Percentiles rank a stretch among this genome's conserved stretches.
phyloP scores from a whole-genome alignment of 2,113 vertebrate species.

The Cichladusa arquata region DNA sequence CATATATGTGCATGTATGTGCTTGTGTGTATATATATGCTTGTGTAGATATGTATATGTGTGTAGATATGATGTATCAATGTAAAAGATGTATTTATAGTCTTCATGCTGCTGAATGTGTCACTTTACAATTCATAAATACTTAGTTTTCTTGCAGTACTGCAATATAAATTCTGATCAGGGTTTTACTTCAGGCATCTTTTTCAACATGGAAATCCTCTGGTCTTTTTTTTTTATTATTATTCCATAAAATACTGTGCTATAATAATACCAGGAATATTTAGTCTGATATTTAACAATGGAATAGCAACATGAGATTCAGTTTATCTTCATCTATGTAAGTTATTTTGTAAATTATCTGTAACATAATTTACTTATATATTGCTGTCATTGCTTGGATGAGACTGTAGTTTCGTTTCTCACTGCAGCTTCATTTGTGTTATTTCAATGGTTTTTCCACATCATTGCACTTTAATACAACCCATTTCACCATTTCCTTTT shows the following conservation, averaged over 20 bases:
- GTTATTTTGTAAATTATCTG: constrained; percentile 66
- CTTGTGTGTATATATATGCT: background rate
- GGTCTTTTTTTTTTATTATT: background rate
- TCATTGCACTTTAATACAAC: constrained; percentile 74
- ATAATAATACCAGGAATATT: background rate
- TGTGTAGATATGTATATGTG: constrained; percentile 51
- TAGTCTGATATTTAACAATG: constrained; percentile 33
- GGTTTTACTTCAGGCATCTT: constrained; percentile 18
- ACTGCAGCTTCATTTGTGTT: background rate
- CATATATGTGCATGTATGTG: background rate
- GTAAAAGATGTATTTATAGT: constrained; percentile 71
- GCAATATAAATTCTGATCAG: constrained; percentile 23
- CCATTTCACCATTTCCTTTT: constrained; percentile 50
- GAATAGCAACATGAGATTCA: constrained; percentile 6
- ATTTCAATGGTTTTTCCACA: constrained; percentile 20
- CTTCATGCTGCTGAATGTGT: constrained; percentile 67
- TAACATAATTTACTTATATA: constrained; percentile 31
- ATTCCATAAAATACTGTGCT: background rate
- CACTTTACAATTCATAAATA: constrained; percentile 59
- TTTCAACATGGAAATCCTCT: background rate
- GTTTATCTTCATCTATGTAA: constrained; percentile 39
- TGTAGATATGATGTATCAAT: constrained; percentile 57
- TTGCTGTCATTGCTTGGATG: background rate
- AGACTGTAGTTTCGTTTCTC: constrained; percentile 23
- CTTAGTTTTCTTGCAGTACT: constrained; percentile 26